A percentile compares a stretch with the other conserved stretches of the same genome.
Evolutionary conservation across 35 echinoderm and acorn worm genomes (phyloP).

Genomic region (Acanthaster planci): DNA sequence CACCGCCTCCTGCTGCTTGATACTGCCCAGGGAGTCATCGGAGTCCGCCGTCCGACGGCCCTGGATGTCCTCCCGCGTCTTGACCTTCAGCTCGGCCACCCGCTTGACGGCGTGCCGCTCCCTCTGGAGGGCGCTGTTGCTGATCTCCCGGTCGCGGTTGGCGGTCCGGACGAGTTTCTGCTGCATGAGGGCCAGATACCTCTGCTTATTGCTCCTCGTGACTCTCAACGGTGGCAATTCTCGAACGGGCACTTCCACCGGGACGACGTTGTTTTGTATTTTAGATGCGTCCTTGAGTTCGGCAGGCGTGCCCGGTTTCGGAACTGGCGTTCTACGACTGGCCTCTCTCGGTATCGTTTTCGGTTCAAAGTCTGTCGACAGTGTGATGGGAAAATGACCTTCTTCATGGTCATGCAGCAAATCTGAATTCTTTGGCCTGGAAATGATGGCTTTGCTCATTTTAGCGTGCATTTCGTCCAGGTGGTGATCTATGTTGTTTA

Average conservation of each 20-base stretch:
- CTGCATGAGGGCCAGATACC: conserved; percentile 22
- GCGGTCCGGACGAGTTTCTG: conserved; percentile 1
- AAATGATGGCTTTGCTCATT: conserved; percentile 12
- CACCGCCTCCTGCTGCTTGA: conserved; percentile 17
- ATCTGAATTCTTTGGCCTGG: neutral
- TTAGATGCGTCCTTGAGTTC: neutral
- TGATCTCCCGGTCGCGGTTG: neutral
- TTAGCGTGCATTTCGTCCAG: conserved; percentile 9
- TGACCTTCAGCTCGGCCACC: conserved; percentile 51
- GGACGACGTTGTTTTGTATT: neutral
- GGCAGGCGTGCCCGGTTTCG: neutral
- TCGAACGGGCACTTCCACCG: neutral
- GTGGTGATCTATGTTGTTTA: neutral
- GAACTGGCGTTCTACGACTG: neutral
- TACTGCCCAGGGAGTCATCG: neutral
- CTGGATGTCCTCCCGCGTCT: conserved; percentile 40
- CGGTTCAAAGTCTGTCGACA: neutral
- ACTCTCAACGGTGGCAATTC: neutral
- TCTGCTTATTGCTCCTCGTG: neutral
- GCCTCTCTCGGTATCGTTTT: neutral
- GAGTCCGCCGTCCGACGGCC: conserved; percentile 2
- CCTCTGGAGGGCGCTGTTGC: conserved; percentile 26
- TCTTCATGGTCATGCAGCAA: neutral
- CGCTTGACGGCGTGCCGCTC: conserved; percentile 47
- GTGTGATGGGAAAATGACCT: neutral